Base-by-base conservation (phyloP, 2,113 vertebrate genomes). In the Neolamprologus falcicula region DNA sequence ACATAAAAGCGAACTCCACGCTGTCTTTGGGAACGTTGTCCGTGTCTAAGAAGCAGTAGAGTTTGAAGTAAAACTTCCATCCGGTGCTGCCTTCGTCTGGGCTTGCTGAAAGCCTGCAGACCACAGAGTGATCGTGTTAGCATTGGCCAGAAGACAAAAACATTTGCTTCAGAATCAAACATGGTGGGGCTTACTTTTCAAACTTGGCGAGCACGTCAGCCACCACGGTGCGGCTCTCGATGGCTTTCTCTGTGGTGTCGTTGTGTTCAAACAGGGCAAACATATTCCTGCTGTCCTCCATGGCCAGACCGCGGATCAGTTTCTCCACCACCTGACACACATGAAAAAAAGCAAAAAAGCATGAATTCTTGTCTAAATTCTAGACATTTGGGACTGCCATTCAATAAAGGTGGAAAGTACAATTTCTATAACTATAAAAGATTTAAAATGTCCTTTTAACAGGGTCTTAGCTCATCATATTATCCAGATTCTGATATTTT, bases 261-360 rank as follows among this genome's bases (percentile, higher is more conserved):
- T 98, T 98, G 96, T 98, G 97, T 90, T 99, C 98, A 54, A 99
- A 99, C 92, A 99, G 95, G 55, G 99, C 98, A 26, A 99, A 99
- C 98, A 98, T 98, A 95, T 99, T 99, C 94, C 97, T 97, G 96
- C 98, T 98, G 89, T 99, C 97, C 94, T 99, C 99, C 98, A 99
- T 99, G 80, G 97, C 98, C 83, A 99, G 96, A 17, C 99, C 99
- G 1, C 98, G 96, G 93, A 99, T 97, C 94, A 99, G 95, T 94
- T 99, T 99, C 96, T 99, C 98, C 92, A 99, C 98, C 95, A 99
- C 98, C 99, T 99, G 93, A 94, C 5, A 71, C 40, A 78, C 10
- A 31, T 3, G 5, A 9, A 6, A 7, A 55, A 33, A 61, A 1
- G 0, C 0, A 7, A 66, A 66, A 19, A 66, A 66, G 4, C 19